Evolutionary conservation across 2,797 vertebrate species (phyloP), one percentile per base, ranked within the genome.

Genomic region (Sebastes diploproa): DNA sequence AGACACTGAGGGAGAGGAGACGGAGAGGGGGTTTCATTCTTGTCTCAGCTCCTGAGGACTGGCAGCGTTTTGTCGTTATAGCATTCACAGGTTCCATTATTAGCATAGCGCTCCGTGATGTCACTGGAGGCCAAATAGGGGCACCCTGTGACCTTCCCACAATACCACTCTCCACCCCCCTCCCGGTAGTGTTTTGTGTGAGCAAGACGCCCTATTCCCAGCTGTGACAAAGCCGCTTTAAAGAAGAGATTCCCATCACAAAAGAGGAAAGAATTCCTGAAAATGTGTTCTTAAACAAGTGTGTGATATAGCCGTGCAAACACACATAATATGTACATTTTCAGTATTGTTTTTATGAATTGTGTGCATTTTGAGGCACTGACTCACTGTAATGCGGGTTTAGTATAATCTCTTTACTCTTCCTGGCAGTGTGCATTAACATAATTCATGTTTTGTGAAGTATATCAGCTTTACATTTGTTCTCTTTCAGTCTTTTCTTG

Each of bases 111-210:
- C 88, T 82, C 82, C 5, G 74, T 93, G 93, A 93, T 93, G 92
- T 93, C 92, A 93, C 85, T 82, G 78, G 92, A 85, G 91, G 92
- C 93, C 93, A 94, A 89, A 89, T n/a, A 84, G 84, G 91, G 88
- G 86, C 82, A 87, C 84, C 92, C 87, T 38, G 68, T 93, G 94
- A 94, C 94, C 94, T 95, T 94, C 91, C 91, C 89, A 93, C 91
- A 92, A 85, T 91, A 82, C 86, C 80, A n/a, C 83, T 82, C 86
- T 74, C 82, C 85, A 66, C 58, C 84, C 78, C 76, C 72, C 80
- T 80, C 77, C 58, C 34, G 23, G 70, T 67, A 83, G 82, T 77
- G 88, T 90, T 92, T 93, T 90, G 90, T 91, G 83, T 88, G 88
- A 88, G 80, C 78, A 76, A 70, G 81, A 70, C 56, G 70, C 83